Conservation (phyloP, 64 coral and sea anemone species). For the Anthopleura sola region DNA sequence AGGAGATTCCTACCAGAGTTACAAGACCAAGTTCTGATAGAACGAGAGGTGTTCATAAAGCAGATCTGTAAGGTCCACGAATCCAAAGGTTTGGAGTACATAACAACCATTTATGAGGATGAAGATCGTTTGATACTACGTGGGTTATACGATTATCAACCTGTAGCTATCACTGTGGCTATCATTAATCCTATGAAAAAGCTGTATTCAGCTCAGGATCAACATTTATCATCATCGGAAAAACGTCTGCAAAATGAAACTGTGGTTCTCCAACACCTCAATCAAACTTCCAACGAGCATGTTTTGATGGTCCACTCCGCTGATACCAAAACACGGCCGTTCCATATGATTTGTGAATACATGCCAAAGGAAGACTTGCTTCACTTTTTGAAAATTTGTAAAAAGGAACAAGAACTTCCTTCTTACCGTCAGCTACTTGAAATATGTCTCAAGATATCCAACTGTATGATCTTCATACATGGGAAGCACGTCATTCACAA, state of each 20-base stretch:
- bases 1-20: not conserved
- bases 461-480: not conserved
- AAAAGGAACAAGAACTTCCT: not conserved
- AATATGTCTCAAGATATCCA: not conserved
- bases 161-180: not conserved
- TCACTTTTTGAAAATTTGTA: not conserved
- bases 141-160: not conserved
- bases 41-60: not conserved
- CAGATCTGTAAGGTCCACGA: not conserved
- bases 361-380: not conserved
- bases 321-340: not conserved
- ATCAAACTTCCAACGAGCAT: not conserved
- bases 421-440: not conserved
- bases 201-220: not conserved
- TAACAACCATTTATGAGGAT: not conserved
- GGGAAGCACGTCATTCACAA: slow-evolving; percentile 1
- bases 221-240: not conserved
- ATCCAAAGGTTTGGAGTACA: not conserved
- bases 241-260: not conserved
- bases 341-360: slow-evolving; percentile 2
- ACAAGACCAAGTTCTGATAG: not conserved
- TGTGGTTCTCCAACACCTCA: not conserved
- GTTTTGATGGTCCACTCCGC: not conserved
- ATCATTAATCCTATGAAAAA: not conserved
- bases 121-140: not conserved